Evolutionary conservation across 1,140 invertebrate species (phyloP).

Genomic region (Cotesia glomerata): DNA sequence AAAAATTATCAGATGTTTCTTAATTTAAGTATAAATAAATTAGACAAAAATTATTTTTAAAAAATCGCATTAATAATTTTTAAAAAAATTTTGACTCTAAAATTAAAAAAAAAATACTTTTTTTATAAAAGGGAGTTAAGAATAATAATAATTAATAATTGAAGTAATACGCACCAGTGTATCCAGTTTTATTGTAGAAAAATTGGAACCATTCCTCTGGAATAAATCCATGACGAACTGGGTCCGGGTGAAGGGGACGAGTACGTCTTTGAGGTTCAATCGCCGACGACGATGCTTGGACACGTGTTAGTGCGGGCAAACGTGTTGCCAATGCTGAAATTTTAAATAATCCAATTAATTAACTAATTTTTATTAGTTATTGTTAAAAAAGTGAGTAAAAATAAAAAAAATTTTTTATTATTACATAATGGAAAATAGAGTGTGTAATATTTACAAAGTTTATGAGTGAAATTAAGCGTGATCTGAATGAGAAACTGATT

Average conservation of each 20-base stretch:
- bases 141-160: neutral
- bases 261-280: conserved; percentile 8
- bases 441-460: neutral
- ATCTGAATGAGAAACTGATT: too few relatives aligned
- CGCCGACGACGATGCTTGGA: conserved; percentile 15
- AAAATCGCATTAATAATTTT: too few relatives aligned
- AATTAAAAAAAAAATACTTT: too few relatives aligned
- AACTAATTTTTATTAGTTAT: neutral
- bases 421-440: neutral
- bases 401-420: neutral
- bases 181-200: conserved; percentile 95
- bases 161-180: conserved; percentile 66
- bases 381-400: neutral
- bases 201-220: conserved; percentile 95
- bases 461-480: neutral
- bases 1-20: too few relatives aligned
- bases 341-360: too few relatives aligned
- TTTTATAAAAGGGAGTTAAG: too few relatives aligned
- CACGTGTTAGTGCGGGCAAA: conserved; percentile 28
- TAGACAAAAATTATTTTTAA: too few relatives aligned
- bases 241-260: conserved; percentile 52
- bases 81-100: too few relatives aligned
- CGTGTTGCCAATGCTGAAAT: conserved; percentile 8
- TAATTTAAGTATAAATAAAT: too few relatives aligned
- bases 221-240: conserved; percentile 83